phyloP scores from a whole-genome alignment of 2,797 vertebrate species.

The Oreortyx pictus region DNA sequence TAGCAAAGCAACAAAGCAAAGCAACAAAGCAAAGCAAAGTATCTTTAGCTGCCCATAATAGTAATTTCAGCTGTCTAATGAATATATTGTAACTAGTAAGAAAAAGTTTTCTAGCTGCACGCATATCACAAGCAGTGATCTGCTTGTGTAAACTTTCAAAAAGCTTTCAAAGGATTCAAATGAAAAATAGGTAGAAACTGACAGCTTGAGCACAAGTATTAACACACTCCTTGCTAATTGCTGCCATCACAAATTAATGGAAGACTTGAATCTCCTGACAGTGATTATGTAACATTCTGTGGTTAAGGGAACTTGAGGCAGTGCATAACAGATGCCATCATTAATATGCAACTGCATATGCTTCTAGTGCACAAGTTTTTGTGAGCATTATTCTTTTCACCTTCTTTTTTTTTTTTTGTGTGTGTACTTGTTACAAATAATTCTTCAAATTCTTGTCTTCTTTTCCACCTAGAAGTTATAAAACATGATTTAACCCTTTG shows the following conservation, averaged over 20 bases:
- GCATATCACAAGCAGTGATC: neutral
- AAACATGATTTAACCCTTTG: neutral
- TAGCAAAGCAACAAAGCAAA: too few relatives aligned
- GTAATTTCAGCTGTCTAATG: neutral
- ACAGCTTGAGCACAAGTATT: constrained; percentile 74
- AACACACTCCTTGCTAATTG: constrained; percentile 79
- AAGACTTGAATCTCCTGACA: constrained; percentile 77
- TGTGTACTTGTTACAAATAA: neutral
- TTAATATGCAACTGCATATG: constrained; percentile 80
- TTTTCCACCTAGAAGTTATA: neutral
- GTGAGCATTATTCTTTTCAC: neutral
- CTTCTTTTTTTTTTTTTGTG: neutral
- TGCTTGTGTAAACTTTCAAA: constrained; percentile 37
- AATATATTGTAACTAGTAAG: neutral
- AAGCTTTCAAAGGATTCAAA: constrained; percentile 55
- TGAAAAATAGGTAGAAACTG: constrained; percentile 60
- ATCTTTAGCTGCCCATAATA: neutral
- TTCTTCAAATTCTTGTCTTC: neutral
- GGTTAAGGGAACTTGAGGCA: constrained; percentile 71
- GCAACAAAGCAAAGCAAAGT: too few relatives aligned
- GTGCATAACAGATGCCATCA: constrained; percentile 79
- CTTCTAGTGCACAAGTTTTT: constrained; percentile 64
- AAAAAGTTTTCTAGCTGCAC: neutral
- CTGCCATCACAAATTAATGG: constrained; percentile 78
- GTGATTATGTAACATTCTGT: constrained; percentile 73